Evolutionary conservation across 1,140 invertebrate species (phyloP).

Genomic region (Periplaneta americana): DNA sequence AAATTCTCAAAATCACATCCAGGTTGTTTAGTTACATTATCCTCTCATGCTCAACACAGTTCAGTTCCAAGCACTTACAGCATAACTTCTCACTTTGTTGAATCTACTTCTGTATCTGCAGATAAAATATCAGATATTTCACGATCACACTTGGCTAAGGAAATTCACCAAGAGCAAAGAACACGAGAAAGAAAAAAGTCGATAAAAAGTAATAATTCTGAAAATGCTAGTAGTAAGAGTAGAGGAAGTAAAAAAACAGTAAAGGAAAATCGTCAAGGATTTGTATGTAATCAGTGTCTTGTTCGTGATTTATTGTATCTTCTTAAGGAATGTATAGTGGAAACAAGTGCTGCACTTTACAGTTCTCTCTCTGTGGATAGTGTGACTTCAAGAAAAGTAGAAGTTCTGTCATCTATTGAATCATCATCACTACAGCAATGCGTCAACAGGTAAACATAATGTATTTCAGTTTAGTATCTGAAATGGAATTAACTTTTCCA

Average conservation of each 20-base stretch:
- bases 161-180: neutral
- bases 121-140: neutral
- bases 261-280: neutral
- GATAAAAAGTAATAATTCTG: neutral
- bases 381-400: neutral
- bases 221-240: neutral
- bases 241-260: neutral
- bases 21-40: neutral
- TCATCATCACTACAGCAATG: slow-evolving; percentile 2
- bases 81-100: neutral
- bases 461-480: neutral
- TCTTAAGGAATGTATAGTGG: slow-evolving; percentile 7
- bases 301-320: slow-evolving; percentile 4
- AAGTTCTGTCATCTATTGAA: slow-evolving; percentile 1
- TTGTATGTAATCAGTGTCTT: neutral
- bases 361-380: neutral
- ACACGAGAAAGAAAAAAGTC: neutral
- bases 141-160: neutral
- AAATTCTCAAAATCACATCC: neutral
- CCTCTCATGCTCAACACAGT: neutral
- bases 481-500: neutral
- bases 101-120: neutral
- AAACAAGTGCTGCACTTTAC: slow-evolving; percentile 4
- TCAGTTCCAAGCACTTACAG: neutral
- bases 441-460: neutral